These are phyloP conservation scores for Eulemur macaco DNA, from an alignment of 2,113 vertebrate species.

Conservation along the genomic window DNA sequence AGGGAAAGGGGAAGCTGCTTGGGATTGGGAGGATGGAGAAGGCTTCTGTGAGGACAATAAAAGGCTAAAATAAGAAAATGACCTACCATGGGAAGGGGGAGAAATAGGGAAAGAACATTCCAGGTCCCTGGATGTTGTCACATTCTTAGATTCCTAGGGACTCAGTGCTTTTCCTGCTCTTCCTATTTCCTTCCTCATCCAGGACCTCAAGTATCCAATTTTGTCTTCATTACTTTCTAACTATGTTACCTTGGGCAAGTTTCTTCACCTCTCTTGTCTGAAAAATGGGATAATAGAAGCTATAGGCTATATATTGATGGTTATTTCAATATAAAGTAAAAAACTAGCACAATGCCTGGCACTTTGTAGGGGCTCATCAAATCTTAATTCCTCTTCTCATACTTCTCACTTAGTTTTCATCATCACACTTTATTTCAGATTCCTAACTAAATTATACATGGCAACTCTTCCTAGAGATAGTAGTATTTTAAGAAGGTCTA, in stretches of 20 bases:
- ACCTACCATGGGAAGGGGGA: not conserved
- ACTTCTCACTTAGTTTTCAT: not conserved
- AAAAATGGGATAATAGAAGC: not conserved
- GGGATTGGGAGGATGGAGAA: not conserved
- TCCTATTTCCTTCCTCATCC: not conserved
- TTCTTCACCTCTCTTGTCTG: not conserved
- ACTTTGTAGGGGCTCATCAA: not conserved
- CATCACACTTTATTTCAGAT: not conserved
- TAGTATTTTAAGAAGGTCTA: not conserved
- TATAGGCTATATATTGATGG: no score
- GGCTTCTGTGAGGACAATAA: not conserved
- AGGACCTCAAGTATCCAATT: not conserved
- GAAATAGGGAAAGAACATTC: not conserved
- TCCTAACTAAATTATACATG: not conserved
- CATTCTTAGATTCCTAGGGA: not conserved
- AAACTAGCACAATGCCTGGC: not conserved
- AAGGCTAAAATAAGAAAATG: not conserved
- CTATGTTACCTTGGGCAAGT: not conserved
- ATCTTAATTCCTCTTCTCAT: not conserved
- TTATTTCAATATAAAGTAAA: not conserved
- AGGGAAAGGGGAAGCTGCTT: not conserved
- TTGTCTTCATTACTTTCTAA: not conserved
- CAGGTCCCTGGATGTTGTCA: accelerated
- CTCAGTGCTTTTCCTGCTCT: not conserved
- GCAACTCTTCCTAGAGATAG: not conserved